Evolutionary conservation across 2,797 vertebrate genomes (phyloP).

Genomic region (Lagodon rhomboides): DNA sequence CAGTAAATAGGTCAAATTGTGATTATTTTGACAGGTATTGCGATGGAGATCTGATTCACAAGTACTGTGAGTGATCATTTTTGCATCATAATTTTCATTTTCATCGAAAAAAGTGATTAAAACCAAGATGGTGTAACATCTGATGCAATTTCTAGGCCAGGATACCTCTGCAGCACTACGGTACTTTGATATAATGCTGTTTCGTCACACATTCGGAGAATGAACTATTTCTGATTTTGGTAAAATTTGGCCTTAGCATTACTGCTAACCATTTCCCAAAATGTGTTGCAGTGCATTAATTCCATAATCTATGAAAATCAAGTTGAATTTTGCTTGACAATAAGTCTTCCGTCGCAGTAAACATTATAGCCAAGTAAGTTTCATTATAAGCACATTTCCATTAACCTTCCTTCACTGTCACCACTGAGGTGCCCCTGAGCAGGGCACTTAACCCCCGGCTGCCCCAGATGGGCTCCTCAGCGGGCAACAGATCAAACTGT

Average conservation of each 20-base stretch:
- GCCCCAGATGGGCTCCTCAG: slow-evolving; percentile 10
- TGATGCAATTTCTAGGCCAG: too few relatives aligned
- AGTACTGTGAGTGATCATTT: too few relatives aligned
- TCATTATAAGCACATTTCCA: neutral
- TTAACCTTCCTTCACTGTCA: slow-evolving; percentile 16
- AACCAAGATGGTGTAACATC: too few relatives aligned
- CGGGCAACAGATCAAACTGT: slow-evolving; percentile 7
- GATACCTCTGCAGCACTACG: too few relatives aligned
- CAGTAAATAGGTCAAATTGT: too few relatives aligned
- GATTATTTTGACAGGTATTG: too few relatives aligned
- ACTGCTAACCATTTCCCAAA: neutral
- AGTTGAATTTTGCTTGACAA: neutral
- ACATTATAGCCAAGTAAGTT: neutral
- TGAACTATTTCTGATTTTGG: too few relatives aligned
- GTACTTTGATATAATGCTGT: too few relatives aligned
- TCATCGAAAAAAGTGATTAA: too few relatives aligned
- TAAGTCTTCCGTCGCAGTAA: neutral
- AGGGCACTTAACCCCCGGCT: slow-evolving; percentile 13
- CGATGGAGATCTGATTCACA: too few relatives aligned
- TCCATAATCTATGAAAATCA: neutral
- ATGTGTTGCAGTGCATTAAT: neutral
- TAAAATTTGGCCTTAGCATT: neutral
- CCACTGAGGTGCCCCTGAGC: neutral
- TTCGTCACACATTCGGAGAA: too few relatives aligned
- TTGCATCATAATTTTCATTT: too few relatives aligned